These are phyloP conservation scores for Notarius lentiginosus DNA, from an alignment of 2,113 vertebrate species.

Conservation along the genomic window DNA sequence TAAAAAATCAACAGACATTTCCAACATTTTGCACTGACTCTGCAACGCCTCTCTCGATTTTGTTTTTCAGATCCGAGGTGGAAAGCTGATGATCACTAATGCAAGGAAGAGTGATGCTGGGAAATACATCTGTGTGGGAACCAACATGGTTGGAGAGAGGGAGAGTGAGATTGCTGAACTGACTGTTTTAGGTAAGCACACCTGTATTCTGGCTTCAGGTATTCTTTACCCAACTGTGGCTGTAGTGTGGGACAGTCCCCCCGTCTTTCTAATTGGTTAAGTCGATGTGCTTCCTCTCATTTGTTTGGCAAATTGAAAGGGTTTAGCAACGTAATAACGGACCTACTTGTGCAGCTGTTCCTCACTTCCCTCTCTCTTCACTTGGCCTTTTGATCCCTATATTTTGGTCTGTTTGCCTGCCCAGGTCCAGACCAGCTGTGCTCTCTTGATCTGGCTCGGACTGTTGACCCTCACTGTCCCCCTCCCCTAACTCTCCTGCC, in stretches of 20 bases:
- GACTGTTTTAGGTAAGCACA: constrained; percentile 88
- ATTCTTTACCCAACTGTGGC: not conserved
- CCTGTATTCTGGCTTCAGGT: not conserved
- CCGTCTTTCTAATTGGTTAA: constrained; percentile 11
- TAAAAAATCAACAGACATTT: not conserved
- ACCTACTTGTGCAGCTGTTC: constrained; percentile 51
- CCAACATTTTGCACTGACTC: not conserved
- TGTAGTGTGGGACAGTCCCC: not conserved
- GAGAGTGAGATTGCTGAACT: constrained; percentile 96
- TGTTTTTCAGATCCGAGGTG: constrained; percentile 87
- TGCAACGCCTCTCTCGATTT: constrained; percentile 40
- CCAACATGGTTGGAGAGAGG: constrained; percentile 98
- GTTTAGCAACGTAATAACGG: constrained; percentile 45
- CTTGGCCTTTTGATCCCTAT: constrained; percentile 33
- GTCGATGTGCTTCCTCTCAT: constrained; percentile 46
- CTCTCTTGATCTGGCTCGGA: constrained; percentile 32
- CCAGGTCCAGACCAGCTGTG: constrained; percentile 16
- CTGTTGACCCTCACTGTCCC: constrained; percentile 36
- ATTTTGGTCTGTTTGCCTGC: constrained; percentile 7
- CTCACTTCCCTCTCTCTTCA: constrained; percentile 37
- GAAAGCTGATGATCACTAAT: constrained; percentile 98
- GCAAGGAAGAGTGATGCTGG: constrained; percentile 95
- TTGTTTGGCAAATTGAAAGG: constrained; percentile 54
- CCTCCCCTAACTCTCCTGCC: not conserved
- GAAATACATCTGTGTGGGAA: constrained; percentile 96